phyloP scores from a whole-genome alignment of 2,888 invertebrate genomes.

The Stegana nigrithorax region DNA sequence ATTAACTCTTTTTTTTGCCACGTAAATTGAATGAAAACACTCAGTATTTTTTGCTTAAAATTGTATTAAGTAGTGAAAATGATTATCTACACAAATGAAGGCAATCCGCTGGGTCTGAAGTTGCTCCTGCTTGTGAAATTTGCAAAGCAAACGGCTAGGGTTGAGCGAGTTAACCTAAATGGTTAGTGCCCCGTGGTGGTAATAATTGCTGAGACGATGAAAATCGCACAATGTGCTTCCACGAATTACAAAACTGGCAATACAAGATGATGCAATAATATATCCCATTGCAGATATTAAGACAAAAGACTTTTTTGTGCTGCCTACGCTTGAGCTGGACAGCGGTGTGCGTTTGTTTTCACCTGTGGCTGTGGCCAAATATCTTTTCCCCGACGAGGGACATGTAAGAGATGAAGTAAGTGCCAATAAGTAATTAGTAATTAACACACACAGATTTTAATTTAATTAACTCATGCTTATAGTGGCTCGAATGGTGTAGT shows the following conservation, averaged over 20 bases:
- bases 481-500: slow-evolving; percentile 79
- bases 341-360: slow-evolving; percentile 77
- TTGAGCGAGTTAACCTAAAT: slow-evolving; percentile 73
- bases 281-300: slow-evolving; percentile 66
- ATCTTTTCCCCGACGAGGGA: slow-evolving; percentile 72
- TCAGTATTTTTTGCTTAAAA: no score
- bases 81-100: slow-evolving; percentile 81
- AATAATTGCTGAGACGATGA: not conserved
- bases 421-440: slow-evolving; percentile 38
- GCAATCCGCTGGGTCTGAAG: slow-evolving; percentile 82
- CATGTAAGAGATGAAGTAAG: slow-evolving; percentile 66
- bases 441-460: no score
- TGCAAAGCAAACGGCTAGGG: slow-evolving; percentile 72
- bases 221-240: not conserved
- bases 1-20: slow-evolving; percentile 49
- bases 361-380: slow-evolving; percentile 77
- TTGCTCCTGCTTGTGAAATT: slow-evolving; percentile 78
- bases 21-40: slow-evolving; percentile 48
- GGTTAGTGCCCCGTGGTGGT: slow-evolving; percentile 69
- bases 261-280: slow-evolving; percentile 43
- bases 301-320: slow-evolving; percentile 72
- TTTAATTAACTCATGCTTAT: slow-evolving; percentile 27
- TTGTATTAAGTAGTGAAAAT: slow-evolving; percentile 64
- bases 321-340: slow-evolving; percentile 77
- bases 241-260: slow-evolving; percentile 2